Evolutionary conservation across 2,888 invertebrate genomes (phyloP), one percentile per base, ranked within the genome.

Genomic region (Nomada ruficornis): DNA sequence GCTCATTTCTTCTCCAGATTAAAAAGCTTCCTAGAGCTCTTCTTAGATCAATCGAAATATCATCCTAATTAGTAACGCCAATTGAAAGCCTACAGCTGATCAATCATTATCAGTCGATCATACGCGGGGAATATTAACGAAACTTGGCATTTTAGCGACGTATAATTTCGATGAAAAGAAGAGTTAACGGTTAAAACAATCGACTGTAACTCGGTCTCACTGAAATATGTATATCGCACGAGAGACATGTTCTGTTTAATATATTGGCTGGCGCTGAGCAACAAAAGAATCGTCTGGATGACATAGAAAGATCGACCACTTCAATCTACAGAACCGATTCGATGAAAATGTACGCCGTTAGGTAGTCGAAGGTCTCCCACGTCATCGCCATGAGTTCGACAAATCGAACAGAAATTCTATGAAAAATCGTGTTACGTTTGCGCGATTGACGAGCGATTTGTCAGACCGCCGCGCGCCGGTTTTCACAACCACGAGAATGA

Each of bases 131-230:
- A 50, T 54, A 54, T 54, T n/a, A 26, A 20, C 7, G 70, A 29
- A 57, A 47, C 52, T 44, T 36, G 18, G 55, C 44, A 36, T 64
- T 64, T 50, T 70, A 74, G 74, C 50, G 65, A 54, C 42, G 70
- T 65, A 80, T 74, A 82, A 74, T 73, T 55, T 18, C 55, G 44
- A 9, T n/a, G 65, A 67, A 67, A 71, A 36, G 65, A 69, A 70
- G 57, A 65, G 70, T n/a, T n/a, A 70, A 80, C 62, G 67, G 64
- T 0, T 42, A 60, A 67, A 80, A 73, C 73, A 81, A 81, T 81
- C 69, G 72, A 29, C 18, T 69, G 23, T 60, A 60, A 72, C 69
- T 54, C 70, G 64, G 60, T 71, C 82, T 80, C 74, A 23, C 26
- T 75, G 70, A 65, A 36, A 70, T 68, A 72, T 62, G 59, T 0